Evolutionary conservation across 2,113 vertebrate genomes (phyloP), one percentile per base, ranked within the genome.

Genomic region (Ailuropoda melanoleuca): DNA sequence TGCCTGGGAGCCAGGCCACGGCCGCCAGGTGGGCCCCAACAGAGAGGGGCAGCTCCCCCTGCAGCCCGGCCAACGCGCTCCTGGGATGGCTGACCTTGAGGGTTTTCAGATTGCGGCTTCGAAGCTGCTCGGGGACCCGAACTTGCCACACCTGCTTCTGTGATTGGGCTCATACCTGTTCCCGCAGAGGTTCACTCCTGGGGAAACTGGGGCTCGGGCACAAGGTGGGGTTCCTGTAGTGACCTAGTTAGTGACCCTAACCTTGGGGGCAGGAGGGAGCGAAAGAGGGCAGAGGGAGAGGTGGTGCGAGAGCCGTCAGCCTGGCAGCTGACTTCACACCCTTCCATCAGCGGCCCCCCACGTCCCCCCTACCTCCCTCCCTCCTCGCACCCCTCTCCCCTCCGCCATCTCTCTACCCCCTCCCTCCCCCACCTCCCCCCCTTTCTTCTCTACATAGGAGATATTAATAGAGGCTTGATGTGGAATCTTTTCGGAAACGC

Each of bases 401-500:
- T 31, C 62, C 23, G 43, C 43, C 43, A 43, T 1, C 43, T 4
- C 21, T 21, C 34, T 21, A 26, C 60, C 12, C 34, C 2, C 21
- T 29, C 39, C 9, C 5, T 1, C 15, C 0, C 34, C 53, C 1
- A 1, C 0, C 7, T 4, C n/a, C 6, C 0, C 0, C 29, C 0
- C 9, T 0, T 3, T 19, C 72, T 9, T 34, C 29, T 19, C 80
- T 21, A 11, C 34, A 11, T 1, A 0, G 0, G 10, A n/a, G 34
- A 17, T 8, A 3, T 15, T 15, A 24, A 48, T 4, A 3, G 8
- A 55, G 53, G 43, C 64, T 6, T 7, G 48, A 3, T 3, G 11
- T 1, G 48, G n/a, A 17, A 2, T 43, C 56, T 31, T 58, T 55
- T 0, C 19, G 39, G 77, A 43, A 68, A 66, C 56, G 37, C 24